Conservation (phyloP, 2,888 invertebrate species). For the Norana najaformis region DNA sequence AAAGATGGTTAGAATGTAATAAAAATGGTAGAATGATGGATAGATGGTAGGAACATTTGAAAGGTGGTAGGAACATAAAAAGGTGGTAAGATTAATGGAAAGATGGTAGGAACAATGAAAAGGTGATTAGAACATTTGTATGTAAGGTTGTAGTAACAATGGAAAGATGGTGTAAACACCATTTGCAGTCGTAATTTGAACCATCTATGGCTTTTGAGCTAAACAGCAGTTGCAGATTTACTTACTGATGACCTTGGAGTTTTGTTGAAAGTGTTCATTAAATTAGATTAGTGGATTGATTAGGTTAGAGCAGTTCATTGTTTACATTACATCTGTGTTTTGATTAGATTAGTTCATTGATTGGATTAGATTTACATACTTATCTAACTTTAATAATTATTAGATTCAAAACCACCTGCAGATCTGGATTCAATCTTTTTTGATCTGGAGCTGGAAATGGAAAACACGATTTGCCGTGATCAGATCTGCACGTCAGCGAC, state of each 20-base stretch:
- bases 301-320: background rate
- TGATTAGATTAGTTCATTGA: slow-evolving; percentile 4
- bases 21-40: background rate
- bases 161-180: background rate
- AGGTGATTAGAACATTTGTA: no score
- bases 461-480: slow-evolving; percentile 79
- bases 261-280: background rate
- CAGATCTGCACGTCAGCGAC: slow-evolving; percentile 74
- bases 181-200: background rate
- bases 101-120: background rate
- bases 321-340: background rate
- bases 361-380: no score
- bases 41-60: background rate
- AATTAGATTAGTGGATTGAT: background rate
- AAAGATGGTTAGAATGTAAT: slow-evolving; percentile 59
- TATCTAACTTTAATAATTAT: background rate
- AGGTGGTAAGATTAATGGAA: background rate
- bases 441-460: slow-evolving; percentile 84
- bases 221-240: background rate
- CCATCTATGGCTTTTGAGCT: background rate
- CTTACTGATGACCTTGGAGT: background rate
- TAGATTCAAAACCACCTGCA: slow-evolving; percentile 46
- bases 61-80: background rate
- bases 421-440: slow-evolving; percentile 80
- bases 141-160: no score